These are phyloP conservation scores for Labeo rohita DNA, from an alignment of 2,113 vertebrate species.

Conservation along the genomic window DNA sequence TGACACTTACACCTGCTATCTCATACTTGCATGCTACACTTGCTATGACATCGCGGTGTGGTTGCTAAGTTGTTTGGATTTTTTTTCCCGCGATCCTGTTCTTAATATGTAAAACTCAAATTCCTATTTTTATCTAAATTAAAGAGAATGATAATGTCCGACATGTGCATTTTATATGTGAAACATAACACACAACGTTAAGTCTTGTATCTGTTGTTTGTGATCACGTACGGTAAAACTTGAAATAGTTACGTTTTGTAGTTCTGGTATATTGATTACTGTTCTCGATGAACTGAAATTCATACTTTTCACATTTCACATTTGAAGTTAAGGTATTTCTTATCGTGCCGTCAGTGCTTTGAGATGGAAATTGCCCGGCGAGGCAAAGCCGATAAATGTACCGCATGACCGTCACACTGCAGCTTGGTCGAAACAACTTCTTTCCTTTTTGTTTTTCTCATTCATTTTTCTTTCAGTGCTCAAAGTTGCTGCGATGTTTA, in stretches of 20 bases:
- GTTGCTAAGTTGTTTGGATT: neutral
- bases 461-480: slow-evolving; percentile 1
- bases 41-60: neutral
- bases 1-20: neutral
- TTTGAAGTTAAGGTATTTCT: neutral
- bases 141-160: neutral
- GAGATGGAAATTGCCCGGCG: neutral
- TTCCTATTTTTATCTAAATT: neutral
- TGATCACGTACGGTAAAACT: neutral
- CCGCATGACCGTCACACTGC: neutral
- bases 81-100: neutral
- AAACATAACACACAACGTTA: too few relatives aligned
- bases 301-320: neutral
- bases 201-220: too few relatives aligned
- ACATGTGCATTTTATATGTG: neutral
- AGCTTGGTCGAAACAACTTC: neutral
- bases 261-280: neutral
- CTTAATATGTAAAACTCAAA: neutral
- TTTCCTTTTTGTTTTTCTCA: slow-evolving; percentile 22
- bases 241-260: neutral
- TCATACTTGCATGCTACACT: neutral
- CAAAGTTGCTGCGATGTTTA: slow-evolving; percentile 23
- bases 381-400: neutral
- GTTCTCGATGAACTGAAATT: neutral
- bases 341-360: neutral